Evolutionary conservation across 2,113 vertebrate species (phyloP), one percentile per base, ranked within the genome.

Genomic region (Austrofundulus limnaeus): DNA sequence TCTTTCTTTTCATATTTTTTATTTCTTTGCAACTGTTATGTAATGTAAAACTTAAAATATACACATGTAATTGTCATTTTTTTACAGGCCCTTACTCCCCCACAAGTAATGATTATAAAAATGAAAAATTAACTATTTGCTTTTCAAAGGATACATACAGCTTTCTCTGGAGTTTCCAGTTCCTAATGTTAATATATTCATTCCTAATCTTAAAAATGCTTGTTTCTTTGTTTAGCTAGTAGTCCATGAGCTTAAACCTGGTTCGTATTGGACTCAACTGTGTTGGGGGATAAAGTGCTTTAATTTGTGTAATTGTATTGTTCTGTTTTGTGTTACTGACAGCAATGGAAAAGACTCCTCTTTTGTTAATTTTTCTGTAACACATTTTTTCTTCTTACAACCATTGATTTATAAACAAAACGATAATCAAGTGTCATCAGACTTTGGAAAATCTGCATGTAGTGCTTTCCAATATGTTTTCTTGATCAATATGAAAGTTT

Each of bases 201-300:
- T 93, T 90, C 54, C 90, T 96, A 96, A 96, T 97, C 93, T 80
- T 95, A 96, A 93, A 94, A 98, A 96, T 97, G 95, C 94, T 96
- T 98, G 95, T 96, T 96, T 96, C 94, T 94, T 95, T 94, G 95
- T 94, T 90, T 95, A 97, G 90, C 95, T 92, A 94, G 94, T 95
- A 94, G 94, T 97, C 96, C 95, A 95, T 96, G 95, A 97, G 95
- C 95, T 97, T 95, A 97, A 96, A 94, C 94, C 95, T 95, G 95
- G 93, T 96, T 94, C 94, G 94, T 91, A 90, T 89, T 81, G 90
- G 90, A 90, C 85, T 74, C 87, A 81, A 71, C 89, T 85, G 85
- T 82, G 88, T 75, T 71, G 89, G 86, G 87, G 84, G 82, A 87
- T 89, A 87, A 92, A 89, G 86, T 91, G 87, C 87, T 86, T 88